These are phyloP conservation scores for Crepidodera aurea DNA, from an alignment of 2,888 invertebrate genomes.

Conservation along the genomic window DNA sequence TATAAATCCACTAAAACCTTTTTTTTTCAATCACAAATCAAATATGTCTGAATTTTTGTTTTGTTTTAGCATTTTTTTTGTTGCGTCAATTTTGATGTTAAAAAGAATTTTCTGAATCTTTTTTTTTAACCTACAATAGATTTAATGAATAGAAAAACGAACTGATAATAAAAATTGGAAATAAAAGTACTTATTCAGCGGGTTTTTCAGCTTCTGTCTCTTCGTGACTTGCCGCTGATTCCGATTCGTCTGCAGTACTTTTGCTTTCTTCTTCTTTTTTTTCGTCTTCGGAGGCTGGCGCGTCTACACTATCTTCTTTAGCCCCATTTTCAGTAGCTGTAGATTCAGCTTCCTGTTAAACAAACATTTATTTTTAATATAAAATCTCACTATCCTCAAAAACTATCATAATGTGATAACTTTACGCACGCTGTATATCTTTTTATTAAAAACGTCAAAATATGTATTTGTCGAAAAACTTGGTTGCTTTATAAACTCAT, in stretches of 20 bases:
- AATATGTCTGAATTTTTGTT: constrained; percentile 37
- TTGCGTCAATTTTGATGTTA: constrained; percentile 36
- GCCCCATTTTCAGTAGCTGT: constrained; percentile 59
- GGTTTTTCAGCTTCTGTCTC: constrained; percentile 53
- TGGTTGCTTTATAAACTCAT: too few species aligned
- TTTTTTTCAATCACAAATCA: constrained; percentile 38
- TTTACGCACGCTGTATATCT: too few species aligned
- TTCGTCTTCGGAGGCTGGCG: constrained; percentile 53
- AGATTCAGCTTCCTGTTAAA: constrained; percentile 39
- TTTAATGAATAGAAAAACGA: constrained; percentile 45
- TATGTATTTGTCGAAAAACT: too few species aligned
- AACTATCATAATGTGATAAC: background rate
- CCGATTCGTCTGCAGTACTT: constrained; percentile 46
- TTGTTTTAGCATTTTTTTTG: constrained; percentile 32
- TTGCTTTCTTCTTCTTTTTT: constrained; percentile 52
- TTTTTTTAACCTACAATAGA: constrained; percentile 51
- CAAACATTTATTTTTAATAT: too few species aligned
- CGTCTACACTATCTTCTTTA: constrained; percentile 57
- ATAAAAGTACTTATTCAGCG: constrained; percentile 53
- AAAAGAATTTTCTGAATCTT: constrained; percentile 14
- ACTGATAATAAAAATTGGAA: constrained; percentile 42
- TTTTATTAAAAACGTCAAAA: too few species aligned
- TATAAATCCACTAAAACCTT: constrained; percentile 31
- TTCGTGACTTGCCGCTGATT: constrained; percentile 47
- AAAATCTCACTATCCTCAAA: background rate